Percentiles rank a stretch among this genome's conserved stretches.
Conservation (phyloP, 2,113 vertebrate genomes). For the Sturnira hondurensis region DNA sequence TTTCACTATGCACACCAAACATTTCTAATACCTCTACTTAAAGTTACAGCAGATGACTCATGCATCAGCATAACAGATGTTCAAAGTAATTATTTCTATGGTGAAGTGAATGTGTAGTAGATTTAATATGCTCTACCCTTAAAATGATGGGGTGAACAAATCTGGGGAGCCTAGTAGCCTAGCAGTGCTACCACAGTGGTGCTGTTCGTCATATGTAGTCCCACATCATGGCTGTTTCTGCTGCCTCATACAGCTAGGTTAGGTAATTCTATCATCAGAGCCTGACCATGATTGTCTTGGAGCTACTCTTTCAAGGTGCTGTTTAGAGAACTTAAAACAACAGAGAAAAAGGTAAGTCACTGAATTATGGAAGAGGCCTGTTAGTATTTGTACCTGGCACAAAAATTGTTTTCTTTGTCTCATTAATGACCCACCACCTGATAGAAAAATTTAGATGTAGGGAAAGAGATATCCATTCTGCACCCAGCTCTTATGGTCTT, state of each 20-base stretch:
- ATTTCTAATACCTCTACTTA: background rate
- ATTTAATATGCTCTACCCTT: background rate
- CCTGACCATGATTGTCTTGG: background rate
- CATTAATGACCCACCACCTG: background rate
- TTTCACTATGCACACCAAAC: background rate
- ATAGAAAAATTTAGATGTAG: background rate
- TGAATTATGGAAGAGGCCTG: background rate
- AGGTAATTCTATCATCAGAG: background rate
- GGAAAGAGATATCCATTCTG: background rate
- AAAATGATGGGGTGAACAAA: background rate
- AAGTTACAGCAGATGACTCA: background rate
- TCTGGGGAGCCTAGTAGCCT: background rate
- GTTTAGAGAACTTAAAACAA: background rate
- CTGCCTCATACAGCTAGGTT: background rate
- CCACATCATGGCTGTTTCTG: background rate
- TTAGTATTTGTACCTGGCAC: background rate
- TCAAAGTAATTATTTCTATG: background rate
- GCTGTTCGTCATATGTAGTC: accelerated
- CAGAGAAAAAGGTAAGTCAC: background rate
- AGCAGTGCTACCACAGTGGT: background rate
- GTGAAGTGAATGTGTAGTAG: background rate
- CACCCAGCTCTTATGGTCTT: background rate
- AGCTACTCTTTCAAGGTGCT: background rate
- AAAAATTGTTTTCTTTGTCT: background rate
- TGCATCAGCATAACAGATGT: background rate